Base-by-base conservation (phyloP, 2,797 vertebrate species). In the Lutjanus campechanus region DNA sequence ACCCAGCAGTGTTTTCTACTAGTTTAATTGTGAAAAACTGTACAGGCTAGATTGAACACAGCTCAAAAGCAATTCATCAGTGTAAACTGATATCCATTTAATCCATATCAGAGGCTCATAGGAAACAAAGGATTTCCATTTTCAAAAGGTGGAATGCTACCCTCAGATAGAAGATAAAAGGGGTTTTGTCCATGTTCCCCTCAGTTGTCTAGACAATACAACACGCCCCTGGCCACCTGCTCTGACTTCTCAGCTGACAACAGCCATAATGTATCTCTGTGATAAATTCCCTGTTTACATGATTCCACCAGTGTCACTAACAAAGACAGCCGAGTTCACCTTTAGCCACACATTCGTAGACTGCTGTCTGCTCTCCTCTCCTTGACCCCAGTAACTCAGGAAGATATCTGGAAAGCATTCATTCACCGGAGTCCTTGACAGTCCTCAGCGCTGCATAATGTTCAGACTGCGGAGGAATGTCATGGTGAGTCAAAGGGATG, bases 401-500 rank as follows among this genome's bases (percentile, higher is more conserved):
- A 81, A 82, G 86, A 88, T 91, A 91, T 94, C 91, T 94, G 93
- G 91, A 91, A 86, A 89, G 77, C 90, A 82, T 93, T 91, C 86
- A 77, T 77, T 73, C 81, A 64, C 65, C n/a, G 56, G 70, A 92
- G 93, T 93, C 91, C 91, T 91, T 91, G 92, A 94, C 86, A 86
- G 87, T 88, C 76, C 79, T 86, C 75, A 77, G 86, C 76, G 49
- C 90, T 92, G 91, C 86, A 73, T 90, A 92, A 88, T 92, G 92
- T 95, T 93, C 80, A 81, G 82, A 72, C 88, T 77, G 88, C 81
- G 73, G 87, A 91, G 91, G 94, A 96, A 95, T 95, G 93, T 84
- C 91, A 83, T 85, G 83, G 85, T 92, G 92, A 94, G 91, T 90
- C 90, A 91, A 79, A 91, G 87, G 90, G 92, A 93, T 92, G 91